These are phyloP conservation scores for Meriones psammophilus DNA, from an alignment of 2,797 vertebrate species.

Conservation along the genomic window DNA sequence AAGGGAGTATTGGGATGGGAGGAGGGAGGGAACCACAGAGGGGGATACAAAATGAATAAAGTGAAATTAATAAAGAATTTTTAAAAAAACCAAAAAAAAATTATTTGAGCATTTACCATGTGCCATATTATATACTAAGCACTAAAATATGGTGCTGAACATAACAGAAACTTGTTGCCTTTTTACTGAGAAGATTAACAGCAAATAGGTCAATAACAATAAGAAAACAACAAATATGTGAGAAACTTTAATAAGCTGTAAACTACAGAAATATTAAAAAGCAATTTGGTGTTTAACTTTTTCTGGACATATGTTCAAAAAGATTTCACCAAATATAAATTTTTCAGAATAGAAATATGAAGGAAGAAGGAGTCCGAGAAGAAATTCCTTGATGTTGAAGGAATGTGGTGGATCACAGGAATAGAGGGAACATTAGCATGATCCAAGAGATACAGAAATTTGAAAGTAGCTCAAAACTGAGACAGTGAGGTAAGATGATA, in stretches of 20 bases:
- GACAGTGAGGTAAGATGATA: neutral
- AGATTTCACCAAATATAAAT: conserved; percentile 7
- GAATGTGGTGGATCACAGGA: neutral
- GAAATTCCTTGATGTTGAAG: neutral
- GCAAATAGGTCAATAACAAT: neutral
- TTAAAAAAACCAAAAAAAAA: no score
- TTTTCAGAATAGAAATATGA: neutral
- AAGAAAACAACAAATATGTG: neutral
- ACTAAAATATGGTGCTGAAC: neutral
- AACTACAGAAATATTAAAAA: neutral
- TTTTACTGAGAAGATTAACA: neutral
- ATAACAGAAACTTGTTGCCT: neutral
- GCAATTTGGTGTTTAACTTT: neutral
- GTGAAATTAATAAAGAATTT: no score
- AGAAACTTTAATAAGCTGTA: neutral
- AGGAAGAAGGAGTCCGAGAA: neutral
- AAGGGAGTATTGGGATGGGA: no score
- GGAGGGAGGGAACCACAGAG: no score
- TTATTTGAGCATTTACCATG: neutral
- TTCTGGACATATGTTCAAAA: neutral
- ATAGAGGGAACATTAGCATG: neutral
- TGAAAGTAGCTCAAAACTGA: neutral
- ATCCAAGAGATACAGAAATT: neutral
- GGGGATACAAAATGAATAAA: no score
- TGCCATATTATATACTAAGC: neutral